Conservation (phyloP, 1,140 invertebrate genomes). For the Drosophila subobscura region DNA sequence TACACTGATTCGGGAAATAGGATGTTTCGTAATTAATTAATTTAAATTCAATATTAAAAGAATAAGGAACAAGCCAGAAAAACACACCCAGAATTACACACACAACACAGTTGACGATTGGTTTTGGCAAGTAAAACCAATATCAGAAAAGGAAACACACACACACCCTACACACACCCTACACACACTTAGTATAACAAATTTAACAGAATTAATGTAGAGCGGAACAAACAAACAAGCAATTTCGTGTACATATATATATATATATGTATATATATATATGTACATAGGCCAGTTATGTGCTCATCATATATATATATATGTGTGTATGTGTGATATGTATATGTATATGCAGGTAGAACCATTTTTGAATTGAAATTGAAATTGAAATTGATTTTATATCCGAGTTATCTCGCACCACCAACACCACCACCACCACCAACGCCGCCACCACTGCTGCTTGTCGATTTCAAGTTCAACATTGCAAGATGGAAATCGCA, state of each 20-base stretch:
- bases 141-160: slow-evolving; percentile 1
- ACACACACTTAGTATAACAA: slow-evolving; percentile 72
- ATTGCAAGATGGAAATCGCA: too few species aligned
- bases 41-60: slow-evolving; percentile 76
- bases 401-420: too few species aligned
- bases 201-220: slow-evolving; percentile 49
- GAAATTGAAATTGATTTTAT: too few species aligned
- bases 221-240: background rate
- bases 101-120: background rate
- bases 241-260: slow-evolving; percentile 7
- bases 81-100: slow-evolving; percentile 8
- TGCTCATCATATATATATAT: background rate
- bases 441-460: too few species aligned
- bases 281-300: slow-evolving; percentile 16
- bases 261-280: slow-evolving; percentile 12
- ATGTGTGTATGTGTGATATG: slow-evolving; percentile 7
- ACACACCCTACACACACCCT: slow-evolving; percentile 15
- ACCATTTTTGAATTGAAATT: too few species aligned
- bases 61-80: slow-evolving; percentile 51
- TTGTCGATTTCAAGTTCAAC: too few species aligned
- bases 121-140: background rate
- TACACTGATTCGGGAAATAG: slow-evolving; percentile 20
- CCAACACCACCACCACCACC: too few species aligned
- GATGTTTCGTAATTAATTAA: slow-evolving; percentile 75
- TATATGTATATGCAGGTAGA: slow-evolving; percentile 21